Percentiles rank a stretch among this genome's conserved stretches.
phyloP scores from a whole-genome alignment of 2,888 invertebrate genomes.

The Gortyna flavago region DNA sequence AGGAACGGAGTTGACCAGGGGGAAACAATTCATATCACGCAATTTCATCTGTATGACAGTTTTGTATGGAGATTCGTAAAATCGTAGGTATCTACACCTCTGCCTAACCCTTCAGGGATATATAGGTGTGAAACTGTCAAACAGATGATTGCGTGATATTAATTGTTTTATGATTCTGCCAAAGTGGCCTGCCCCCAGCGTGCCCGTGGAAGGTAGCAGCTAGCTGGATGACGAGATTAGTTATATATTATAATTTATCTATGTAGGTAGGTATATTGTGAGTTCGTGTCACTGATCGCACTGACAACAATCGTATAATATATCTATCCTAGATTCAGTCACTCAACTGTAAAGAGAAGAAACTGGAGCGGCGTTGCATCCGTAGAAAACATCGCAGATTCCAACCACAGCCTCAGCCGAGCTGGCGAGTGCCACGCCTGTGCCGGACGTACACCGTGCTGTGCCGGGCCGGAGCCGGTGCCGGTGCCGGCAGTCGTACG shows the following conservation, averaged over 20 bases:
- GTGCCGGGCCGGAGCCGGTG: slow-evolving; percentile 26
- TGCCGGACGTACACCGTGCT: slow-evolving; percentile 68
- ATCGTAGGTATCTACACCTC: no score
- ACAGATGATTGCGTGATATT: no score
- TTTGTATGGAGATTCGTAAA: no score
- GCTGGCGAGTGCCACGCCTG: slow-evolving; percentile 69
- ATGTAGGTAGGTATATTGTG: not conserved
- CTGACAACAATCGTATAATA: not conserved
- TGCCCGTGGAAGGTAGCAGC: not conserved
- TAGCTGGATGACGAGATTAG: not conserved
- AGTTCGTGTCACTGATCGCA: not conserved
- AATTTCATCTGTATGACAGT: no score
- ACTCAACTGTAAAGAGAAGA: slow-evolving; percentile 41
- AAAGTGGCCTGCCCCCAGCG: no score
- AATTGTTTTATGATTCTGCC: no score
- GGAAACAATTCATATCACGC: no score
- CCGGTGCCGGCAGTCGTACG: slow-evolving; percentile 21
- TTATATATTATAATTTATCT: not conserved
- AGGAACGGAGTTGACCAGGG: no score
- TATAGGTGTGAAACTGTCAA: no score
- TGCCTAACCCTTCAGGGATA: no score
- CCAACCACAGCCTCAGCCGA: slow-evolving; percentile 37
- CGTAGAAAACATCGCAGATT: slow-evolving; percentile 44
- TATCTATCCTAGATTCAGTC: slow-evolving; percentile 27
- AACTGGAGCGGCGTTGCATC: slow-evolving; percentile 28